These are phyloP conservation scores for Drosophila sproati DNA, from an alignment of 1,140 invertebrate species.

Conservation along the genomic window DNA sequence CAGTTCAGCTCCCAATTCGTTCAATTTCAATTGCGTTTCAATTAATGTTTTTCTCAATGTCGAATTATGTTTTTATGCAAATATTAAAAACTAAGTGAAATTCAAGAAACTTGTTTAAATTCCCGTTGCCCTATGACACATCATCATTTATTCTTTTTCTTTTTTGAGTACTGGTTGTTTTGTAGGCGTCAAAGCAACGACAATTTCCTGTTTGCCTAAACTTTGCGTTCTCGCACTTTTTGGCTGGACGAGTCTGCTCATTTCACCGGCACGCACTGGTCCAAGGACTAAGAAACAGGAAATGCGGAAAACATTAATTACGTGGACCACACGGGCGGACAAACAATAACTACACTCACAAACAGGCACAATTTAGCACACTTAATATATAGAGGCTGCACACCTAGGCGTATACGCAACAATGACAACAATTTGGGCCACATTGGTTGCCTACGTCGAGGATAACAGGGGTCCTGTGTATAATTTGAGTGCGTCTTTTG, in stretches of 20 bases:
- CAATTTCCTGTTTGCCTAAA: conserved; percentile 66
- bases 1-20: too few relatives aligned
- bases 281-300: conserved; percentile 5
- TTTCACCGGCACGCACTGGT: conserved; percentile 2
- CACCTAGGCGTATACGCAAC: conserved; percentile 58
- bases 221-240: conserved; percentile 64
- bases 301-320: conserved; percentile 74
- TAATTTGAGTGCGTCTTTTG: conserved; percentile 47
- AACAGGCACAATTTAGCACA: neutral
- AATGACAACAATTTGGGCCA: conserved; percentile 54
- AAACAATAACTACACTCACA: neutral
- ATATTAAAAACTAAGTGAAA: too few relatives aligned
- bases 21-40: neutral
- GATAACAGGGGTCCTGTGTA: conserved; percentile 12
- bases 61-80: too few relatives aligned
- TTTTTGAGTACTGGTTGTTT: conserved; percentile 35
- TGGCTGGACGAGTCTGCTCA: conserved; percentile 3
- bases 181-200: conserved; percentile 73
- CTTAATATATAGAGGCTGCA: conserved; percentile 19
- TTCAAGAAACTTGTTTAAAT: neutral
- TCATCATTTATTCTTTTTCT: neutral
- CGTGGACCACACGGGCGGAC: conserved; percentile 48
- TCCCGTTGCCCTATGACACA: neutral
- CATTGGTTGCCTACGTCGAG: conserved; percentile 54
- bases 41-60: neutral